phyloP scores from a whole-genome alignment of 2,113 vertebrate species.

The Myrmophylax atrothorax region DNA sequence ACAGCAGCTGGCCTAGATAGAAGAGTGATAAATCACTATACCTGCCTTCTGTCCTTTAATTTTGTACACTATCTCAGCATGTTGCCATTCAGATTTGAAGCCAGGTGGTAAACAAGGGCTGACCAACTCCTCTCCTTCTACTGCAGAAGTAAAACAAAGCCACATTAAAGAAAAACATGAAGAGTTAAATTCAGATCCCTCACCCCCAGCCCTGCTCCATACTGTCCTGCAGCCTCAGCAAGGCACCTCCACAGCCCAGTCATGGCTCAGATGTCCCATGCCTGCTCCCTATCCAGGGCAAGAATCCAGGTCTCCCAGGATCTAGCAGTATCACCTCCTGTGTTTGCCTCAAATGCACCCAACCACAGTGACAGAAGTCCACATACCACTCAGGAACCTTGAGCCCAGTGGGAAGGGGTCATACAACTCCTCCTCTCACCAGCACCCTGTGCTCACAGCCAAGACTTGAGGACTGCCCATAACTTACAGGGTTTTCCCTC shows the following conservation, averaged over 20 bases:
- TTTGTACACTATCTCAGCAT: slow-evolving; percentile 84
- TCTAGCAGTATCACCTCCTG: background rate
- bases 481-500: slow-evolving; percentile 85
- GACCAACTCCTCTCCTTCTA: slow-evolving; percentile 80
- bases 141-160: slow-evolving; percentile 62
- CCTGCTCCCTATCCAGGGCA: fast-evolving
- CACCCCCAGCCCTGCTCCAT: background rate
- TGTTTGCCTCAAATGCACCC: background rate
- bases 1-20: background rate
- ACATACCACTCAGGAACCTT: background rate
- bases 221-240: background rate
- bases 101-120: slow-evolving; percentile 88
- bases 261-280: background rate
- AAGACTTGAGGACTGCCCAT: background rate
- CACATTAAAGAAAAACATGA: background rate
- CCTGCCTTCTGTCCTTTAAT: slow-evolving; percentile 89
- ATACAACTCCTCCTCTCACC: background rate
- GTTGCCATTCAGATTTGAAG: slow-evolving; percentile 85
- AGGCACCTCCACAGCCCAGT: background rate
- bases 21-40: slow-evolving; percentile 56
- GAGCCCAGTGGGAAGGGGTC: background rate
- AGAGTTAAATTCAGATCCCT: background rate
- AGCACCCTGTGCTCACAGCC: background rate
- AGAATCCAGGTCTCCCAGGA: background rate
- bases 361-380: background rate